Evolutionary conservation across 1,140 invertebrate genomes (phyloP).

Genomic region (Drosophila tsacasi): DNA sequence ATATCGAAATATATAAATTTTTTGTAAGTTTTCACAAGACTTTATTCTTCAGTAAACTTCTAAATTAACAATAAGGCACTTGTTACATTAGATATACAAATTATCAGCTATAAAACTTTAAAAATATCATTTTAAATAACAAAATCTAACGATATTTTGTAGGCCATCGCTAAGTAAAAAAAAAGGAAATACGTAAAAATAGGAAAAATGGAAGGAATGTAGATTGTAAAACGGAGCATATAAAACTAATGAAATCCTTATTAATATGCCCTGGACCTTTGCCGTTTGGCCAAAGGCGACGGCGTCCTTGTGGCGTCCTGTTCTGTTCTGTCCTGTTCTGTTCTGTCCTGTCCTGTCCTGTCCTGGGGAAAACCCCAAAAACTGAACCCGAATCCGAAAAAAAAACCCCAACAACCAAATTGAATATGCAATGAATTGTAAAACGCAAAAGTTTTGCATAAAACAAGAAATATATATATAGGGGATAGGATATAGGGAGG

Average conservation of each 20-base stretch:
- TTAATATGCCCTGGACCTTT: conserved; percentile 83
- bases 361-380: conserved; percentile 3
- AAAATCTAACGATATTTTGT: not conserved
- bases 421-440: conserved; percentile 84
- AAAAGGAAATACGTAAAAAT: conserved; percentile 8
- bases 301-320: conserved; percentile 57
- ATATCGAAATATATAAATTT: too few species aligned
- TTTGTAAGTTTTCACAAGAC: not conserved
- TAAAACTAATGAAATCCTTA: conserved; percentile 85
- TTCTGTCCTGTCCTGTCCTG: conserved; percentile 18
- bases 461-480: conserved; percentile 50
- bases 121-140: not conserved
- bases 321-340: not conserved
- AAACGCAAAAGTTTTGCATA: conserved; percentile 82
- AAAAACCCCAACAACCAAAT: conserved; percentile 61
- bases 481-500: conserved; percentile 4
- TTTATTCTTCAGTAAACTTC: not conserved
- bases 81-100: not conserved
- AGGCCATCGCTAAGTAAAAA: not conserved
- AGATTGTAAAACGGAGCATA: conserved; percentile 49
- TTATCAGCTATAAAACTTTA: not conserved
- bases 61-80: not conserved
- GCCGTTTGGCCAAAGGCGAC: conserved; percentile 57
- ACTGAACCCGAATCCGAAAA: conserved; percentile 11
- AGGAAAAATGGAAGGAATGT: conserved; percentile 17